phyloP scores from a whole-genome alignment of 2,113 vertebrate species.

The Carollia perspicillata region DNA sequence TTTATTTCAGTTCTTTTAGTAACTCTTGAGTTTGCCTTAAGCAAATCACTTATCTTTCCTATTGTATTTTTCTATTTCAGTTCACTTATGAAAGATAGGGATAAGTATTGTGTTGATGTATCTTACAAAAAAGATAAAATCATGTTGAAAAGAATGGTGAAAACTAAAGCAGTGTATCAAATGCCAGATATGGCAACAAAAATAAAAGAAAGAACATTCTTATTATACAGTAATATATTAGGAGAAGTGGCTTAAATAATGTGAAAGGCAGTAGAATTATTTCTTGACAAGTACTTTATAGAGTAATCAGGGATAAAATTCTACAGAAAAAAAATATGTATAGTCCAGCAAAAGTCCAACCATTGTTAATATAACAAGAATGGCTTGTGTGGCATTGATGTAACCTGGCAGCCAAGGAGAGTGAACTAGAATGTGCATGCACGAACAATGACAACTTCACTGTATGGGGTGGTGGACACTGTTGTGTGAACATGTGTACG shows the following conservation, averaged over 20 bases:
- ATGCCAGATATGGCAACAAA: background rate
- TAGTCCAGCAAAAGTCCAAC: no score
- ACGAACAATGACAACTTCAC: no score
- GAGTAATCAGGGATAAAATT: background rate
- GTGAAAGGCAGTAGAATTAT: background rate
- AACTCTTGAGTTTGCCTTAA: background rate
- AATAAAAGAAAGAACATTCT: background rate
- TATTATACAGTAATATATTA: background rate
- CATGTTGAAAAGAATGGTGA: background rate
- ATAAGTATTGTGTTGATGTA: background rate
- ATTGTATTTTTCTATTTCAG: slow-evolving; percentile 17
- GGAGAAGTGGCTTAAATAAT: background rate
- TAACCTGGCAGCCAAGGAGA: no score
- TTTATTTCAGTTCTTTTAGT: slow-evolving; percentile 26
- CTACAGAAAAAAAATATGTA: background rate
- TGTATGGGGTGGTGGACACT: no score
- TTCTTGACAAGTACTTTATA: background rate
- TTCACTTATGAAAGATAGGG: slow-evolving; percentile 26
- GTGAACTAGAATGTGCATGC: no score
- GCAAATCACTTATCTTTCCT: slow-evolving; percentile 35
- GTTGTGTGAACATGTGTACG: no score
- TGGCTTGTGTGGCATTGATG: no score
- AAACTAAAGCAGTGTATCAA: background rate
- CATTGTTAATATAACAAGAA: no score
- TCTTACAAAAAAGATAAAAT: background rate